Evolutionary conservation across 30 jellyfish, hydroid and myxozoan species (phyloP).

Genomic region (Turritopsis rubra): DNA sequence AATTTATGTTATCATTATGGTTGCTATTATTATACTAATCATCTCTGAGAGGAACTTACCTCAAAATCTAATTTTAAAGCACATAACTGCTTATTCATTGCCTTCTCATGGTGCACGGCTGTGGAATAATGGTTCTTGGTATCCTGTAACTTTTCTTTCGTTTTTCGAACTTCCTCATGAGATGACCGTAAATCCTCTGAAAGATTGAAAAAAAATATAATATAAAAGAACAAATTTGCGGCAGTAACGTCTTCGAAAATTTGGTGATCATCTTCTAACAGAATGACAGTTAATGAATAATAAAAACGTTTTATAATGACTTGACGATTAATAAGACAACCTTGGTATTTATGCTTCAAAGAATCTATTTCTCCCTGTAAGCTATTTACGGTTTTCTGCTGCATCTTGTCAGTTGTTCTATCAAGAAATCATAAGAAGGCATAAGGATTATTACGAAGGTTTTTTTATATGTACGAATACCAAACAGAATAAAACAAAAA

Average conservation of each 20-base stretch:
- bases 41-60: not conserved
- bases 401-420: not conserved
- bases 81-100: not conserved
- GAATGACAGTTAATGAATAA: too few species aligned
- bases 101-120: not conserved
- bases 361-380: not conserved
- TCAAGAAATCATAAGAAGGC: not conserved
- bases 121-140: not conserved
- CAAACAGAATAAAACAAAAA: too few species aligned
- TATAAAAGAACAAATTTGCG: too few species aligned
- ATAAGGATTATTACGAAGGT: too few species aligned
- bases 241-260: too few species aligned
- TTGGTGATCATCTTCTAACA: too few species aligned
- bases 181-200: not conserved
- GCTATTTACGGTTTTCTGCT: not conserved
- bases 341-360: not conserved
- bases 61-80: not conserved
- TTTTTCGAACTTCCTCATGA: not conserved
- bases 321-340: not conserved
- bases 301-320: too few species aligned
- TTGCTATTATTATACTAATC: not conserved
- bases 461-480: too few species aligned
- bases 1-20: too few species aligned
- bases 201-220: not conserved
- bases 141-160: not conserved